Percentiles rank a stretch among this genome's conserved stretches.
Evolutionary conservation across 2,113 vertebrate genomes (phyloP).

Genomic region (Hydrolagus affinis): DNA sequence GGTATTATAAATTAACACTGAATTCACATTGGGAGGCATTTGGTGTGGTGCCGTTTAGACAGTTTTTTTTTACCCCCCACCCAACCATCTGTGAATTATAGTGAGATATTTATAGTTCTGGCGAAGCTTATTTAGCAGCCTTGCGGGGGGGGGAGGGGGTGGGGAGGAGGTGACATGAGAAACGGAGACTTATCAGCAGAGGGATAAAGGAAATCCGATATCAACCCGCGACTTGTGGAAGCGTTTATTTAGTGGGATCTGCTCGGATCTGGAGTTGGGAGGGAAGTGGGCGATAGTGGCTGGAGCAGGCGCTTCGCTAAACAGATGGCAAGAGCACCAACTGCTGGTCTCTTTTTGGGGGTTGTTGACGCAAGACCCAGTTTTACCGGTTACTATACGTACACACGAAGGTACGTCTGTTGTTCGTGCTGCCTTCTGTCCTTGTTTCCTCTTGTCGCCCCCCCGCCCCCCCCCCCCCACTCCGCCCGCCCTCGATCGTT

Average conservation of each 20-base stretch:
- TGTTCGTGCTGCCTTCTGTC: background rate
- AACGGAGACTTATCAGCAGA: background rate
- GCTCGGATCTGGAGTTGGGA: background rate
- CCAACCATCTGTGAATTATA: background rate
- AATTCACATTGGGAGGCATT: background rate
- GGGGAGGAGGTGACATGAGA: background rate
- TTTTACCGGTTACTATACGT: background rate
- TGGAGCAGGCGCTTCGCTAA: background rate
- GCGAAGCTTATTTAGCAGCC: background rate
- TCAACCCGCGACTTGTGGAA: background rate
- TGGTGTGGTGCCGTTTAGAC: background rate
- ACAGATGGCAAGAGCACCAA: background rate
- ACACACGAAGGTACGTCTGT: background rate
- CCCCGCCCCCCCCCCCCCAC: no score
- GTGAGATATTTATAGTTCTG: background rate
- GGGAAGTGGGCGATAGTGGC: background rate
- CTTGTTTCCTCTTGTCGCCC: no score
- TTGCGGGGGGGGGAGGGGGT: background rate
- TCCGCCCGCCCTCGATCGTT: no score
- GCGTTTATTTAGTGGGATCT: background rate
- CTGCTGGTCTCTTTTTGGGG: background rate
- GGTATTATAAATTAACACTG: background rate
- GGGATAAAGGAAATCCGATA: background rate
- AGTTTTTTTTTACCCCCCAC: background rate
- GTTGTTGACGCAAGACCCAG: background rate